A percentile compares a stretch with the other conserved stretches of the same genome.
Evolutionary conservation across 2,888 invertebrate species (phyloP).

Genomic region (Pristionchus arcanus): DNA sequence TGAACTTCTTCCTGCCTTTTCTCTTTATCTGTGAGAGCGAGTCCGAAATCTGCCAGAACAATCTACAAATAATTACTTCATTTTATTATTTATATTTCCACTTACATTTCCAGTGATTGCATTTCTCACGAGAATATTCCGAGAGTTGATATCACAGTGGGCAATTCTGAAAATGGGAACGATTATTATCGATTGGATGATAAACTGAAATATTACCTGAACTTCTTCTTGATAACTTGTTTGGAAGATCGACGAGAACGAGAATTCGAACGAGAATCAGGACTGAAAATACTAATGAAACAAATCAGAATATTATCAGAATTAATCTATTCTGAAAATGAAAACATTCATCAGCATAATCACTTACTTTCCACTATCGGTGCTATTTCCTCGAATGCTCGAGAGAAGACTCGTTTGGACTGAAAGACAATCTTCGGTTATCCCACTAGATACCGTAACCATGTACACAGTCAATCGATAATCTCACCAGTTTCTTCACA

Average conservation of each 20-base stretch:
- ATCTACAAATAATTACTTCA: background rate
- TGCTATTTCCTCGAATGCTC: background rate
- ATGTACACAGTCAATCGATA: background rate
- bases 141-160: slow-evolving; percentile 44
- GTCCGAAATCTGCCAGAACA: slow-evolving; percentile 37
- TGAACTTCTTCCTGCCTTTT: slow-evolving; percentile 33
- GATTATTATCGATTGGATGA: background rate
- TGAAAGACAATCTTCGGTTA: background rate
- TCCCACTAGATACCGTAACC: background rate
- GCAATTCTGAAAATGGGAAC: background rate
- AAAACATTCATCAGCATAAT: background rate
- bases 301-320: background rate
- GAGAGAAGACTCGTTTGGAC: slow-evolving; percentile 23
- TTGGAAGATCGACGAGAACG: slow-evolving; percentile 35
- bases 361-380: slow-evolving; percentile 31
- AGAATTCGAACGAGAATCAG: slow-evolving; percentile 31
- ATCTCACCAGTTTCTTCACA: slow-evolving; percentile 14
- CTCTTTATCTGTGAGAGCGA: slow-evolving; percentile 13
- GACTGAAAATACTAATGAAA: background rate
- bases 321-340: background rate
- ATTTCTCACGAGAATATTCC: slow-evolving; percentile 47
- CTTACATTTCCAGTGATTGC: slow-evolving; percentile 42
- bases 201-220: background rate
- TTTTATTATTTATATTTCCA: background rate
- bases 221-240: slow-evolving; percentile 15